Base-by-base conservation (phyloP, 2,797 vertebrate species). In the Catostomus latipinnis region DNA sequence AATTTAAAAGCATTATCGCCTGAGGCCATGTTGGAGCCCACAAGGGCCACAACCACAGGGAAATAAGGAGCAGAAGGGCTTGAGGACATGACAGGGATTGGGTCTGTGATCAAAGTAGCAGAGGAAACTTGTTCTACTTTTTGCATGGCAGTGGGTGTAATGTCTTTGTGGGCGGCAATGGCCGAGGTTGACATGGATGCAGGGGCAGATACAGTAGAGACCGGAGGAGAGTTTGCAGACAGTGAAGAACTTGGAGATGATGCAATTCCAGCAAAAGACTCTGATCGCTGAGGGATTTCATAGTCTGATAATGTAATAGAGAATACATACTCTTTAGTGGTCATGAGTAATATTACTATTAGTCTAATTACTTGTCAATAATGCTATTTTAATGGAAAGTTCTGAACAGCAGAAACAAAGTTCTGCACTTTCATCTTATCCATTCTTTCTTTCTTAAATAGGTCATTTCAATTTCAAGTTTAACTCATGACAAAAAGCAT, bases 231-330 rank as follows among this genome's bases (percentile, higher is more conserved):
- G 54, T 87, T 80, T 45, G 88, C 81, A 80, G 90, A 87, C 48
- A 87, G 82, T 48, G 85, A 68, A 18, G 88, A 84, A 81, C 80
- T 87, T 11, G 88, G 80, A 60, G 87, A 76, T 78, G 90, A 89
- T 71, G 85, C 69, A 69, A 91, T 84, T 85, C 88, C 89, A 83
- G 84, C 84, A 81, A 91, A 89, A 76, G 90, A 87, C 63, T 94
- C 93, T 67, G 88, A 79, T 81, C 84, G 88, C 80, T 93, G 92
- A 49, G 88, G 89, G 89, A 80, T 88, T 85, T 93, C 92, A 84
- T 86, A 87, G 81, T 93, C 94, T 93, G 84, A 45, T 84, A 82
- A 87, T 75, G 52, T 83, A 75, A 62, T 34, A 90, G 76, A 89
- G 91, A 81, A 85, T 8, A 1, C 80, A 88, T 87, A 90, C 78